These are phyloP conservation scores for Sinocyclocheilus rhinocerous DNA, from an alignment of 2,113 vertebrate species.

Conservation along the genomic window DNA sequence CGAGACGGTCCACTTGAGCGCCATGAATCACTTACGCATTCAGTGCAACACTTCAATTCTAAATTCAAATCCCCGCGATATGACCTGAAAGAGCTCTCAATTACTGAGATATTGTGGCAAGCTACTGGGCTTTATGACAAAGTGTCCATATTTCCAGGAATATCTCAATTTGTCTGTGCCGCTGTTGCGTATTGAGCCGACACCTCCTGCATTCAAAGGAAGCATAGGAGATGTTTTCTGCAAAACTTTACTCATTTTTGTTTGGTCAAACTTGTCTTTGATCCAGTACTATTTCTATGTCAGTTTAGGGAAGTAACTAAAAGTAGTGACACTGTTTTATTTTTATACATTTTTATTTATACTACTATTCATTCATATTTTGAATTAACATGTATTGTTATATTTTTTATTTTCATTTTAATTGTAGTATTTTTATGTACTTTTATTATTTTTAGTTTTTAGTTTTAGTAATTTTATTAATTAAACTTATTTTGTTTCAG, in stretches of 20 bases:
- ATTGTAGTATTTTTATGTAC: too few species aligned
- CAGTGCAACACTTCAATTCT: neutral
- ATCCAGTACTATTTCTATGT: neutral
- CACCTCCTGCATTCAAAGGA: neutral
- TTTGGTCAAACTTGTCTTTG: neutral
- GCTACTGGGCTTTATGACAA: neutral
- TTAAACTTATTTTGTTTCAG: too few species aligned
- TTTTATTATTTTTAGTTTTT: too few species aligned
- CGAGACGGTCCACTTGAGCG: neutral
- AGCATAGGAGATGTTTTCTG: neutral
- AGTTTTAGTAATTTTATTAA: too few species aligned
- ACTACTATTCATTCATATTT: neutral
- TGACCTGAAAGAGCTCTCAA: constrained; percentile 1
- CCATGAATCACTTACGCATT: neutral
- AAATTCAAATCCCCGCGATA: neutral
- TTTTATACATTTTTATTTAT: neutral
- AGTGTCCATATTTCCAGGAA: constrained; percentile 20
- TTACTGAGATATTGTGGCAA: neutral
- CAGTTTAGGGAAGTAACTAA: neutral
- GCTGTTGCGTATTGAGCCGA: neutral
- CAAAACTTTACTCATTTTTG: neutral
- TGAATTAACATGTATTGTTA: too few species aligned
- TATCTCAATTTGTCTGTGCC: neutral
- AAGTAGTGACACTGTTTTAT: neutral
- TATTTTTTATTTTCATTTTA: too few species aligned